Evolutionary conservation across 2,888 invertebrate genomes (phyloP).

Genomic region (Nemurella pictetii): DNA sequence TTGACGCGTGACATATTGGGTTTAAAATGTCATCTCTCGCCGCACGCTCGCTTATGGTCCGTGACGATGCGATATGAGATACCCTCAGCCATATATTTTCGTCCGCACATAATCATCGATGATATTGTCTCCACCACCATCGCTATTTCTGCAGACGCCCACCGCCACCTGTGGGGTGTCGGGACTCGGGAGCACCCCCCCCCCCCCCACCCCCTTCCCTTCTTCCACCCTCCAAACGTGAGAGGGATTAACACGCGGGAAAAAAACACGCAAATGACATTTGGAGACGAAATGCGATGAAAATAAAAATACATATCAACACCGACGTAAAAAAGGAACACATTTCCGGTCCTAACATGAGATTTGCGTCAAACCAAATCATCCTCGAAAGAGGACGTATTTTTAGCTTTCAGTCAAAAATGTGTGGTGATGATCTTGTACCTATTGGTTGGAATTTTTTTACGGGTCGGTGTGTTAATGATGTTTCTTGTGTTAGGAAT

Average conservation of each 20-base stretch:
- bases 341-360: background rate
- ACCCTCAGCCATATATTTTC: background rate
- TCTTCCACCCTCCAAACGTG: background rate
- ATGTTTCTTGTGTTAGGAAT: background rate
- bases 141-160: background rate
- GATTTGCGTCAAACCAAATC: background rate
- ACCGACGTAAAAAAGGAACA: background rate
- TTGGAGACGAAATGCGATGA: background rate
- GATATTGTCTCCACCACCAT: background rate
- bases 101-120: background rate
- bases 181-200: no score
- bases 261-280: background rate
- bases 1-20: background rate
- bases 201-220: background rate
- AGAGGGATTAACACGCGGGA: background rate
- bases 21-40: background rate
- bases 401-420: background rate
- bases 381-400: background rate
- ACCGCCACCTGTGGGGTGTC: background rate
- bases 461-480: background rate
- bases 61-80: background rate
- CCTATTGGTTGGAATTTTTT: background rate
- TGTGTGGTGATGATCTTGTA: background rate
- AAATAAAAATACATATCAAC: background rate
- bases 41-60: background rate